Evolutionary conservation across 2,888 invertebrate genomes (phyloP), one percentile per base, ranked within the genome.

Genomic region (Homarus gammarus): DNA sequence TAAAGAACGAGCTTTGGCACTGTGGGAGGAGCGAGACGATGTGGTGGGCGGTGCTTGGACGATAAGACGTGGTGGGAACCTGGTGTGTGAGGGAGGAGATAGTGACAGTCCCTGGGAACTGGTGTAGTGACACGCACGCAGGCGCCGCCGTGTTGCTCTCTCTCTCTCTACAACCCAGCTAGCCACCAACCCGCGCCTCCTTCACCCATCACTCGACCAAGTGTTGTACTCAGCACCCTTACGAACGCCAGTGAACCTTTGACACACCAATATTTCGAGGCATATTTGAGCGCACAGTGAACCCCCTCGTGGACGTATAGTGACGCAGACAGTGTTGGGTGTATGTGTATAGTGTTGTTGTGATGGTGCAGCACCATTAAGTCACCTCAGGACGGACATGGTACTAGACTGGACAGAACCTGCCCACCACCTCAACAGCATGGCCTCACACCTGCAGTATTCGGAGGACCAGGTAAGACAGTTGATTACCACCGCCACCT

Each of bases 381-480:
- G n/a, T 49, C 33, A 18, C 22, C 40, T 40, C 12, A n/a, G 22
- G 51, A 56, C 85, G 85, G 78, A 86, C 49, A 86, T 86, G 86
- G 86, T 86, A 44, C 86, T 86, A 8, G 86, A 86, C 44, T 86
- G 86, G 86, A 15, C 78, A 15, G 78, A 86, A 36, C 75, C 70
- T 33, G 27, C 61, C 61, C 85, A 77, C 78, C 64, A 78, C 44
- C 40, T 78, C 64, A 77, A 44, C 85, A 77, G n/a, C 70, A 88
- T 88, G 88, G 83, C 88, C 36, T 88, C 88, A 27, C 88, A 88
- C 51, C 78, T 88, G 49, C 88, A 88, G 56, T 88, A 88, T 49
- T 61, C 88, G 6, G 88, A 88, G 27, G 88, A 88, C 36, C 88
- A 88, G 88, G 88, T 88, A 49, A 88, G 86, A 5, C 51, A 33